These are phyloP conservation scores for Scaptomyza reducta DNA, from an alignment of 2,888 invertebrate species.

Conservation along the genomic window DNA sequence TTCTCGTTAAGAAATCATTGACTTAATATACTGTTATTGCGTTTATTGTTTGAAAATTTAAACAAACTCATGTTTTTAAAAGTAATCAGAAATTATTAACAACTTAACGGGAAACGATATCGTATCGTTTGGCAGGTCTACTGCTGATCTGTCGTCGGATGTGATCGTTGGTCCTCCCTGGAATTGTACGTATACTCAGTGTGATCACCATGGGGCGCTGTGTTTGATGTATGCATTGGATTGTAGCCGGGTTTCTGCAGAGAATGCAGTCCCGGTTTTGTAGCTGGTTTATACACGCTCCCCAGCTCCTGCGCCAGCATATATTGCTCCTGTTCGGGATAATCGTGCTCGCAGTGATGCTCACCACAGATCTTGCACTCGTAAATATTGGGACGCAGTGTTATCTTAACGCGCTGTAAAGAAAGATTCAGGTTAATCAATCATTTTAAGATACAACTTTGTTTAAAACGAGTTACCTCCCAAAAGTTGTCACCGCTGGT, in stretches of 20 bases:
- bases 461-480: conserved; percentile 86
- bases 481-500: conserved; percentile 89
- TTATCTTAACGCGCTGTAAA: conserved; percentile 89
- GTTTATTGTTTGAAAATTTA: conserved; percentile 57
- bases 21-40: conserved; percentile 18
- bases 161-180: conserved; percentile 43
- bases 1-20: neutral
- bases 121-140: conserved; percentile 28
- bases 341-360: conserved; percentile 90
- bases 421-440: neutral
- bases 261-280: conserved; percentile 37
- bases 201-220: conserved; percentile 40
- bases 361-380: conserved; percentile 91
- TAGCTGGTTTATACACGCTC: conserved; percentile 71
- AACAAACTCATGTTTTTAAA: conserved; percentile 57
- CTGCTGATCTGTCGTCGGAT: conserved; percentile 38
- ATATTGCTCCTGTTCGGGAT: conserved; percentile 85
- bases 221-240: conserved; percentile 67
- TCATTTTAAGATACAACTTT: neutral
- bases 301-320: conserved; percentile 83
- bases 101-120: conserved; percentile 46
- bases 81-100: conserved; percentile 58
- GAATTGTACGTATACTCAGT: conserved; percentile 63
- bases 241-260: conserved; percentile 68
- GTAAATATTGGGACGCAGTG: conserved; percentile 90